Evolutionary conservation across 2,888 invertebrate species (phyloP).

Genomic region (Linyphia triangularis): DNA sequence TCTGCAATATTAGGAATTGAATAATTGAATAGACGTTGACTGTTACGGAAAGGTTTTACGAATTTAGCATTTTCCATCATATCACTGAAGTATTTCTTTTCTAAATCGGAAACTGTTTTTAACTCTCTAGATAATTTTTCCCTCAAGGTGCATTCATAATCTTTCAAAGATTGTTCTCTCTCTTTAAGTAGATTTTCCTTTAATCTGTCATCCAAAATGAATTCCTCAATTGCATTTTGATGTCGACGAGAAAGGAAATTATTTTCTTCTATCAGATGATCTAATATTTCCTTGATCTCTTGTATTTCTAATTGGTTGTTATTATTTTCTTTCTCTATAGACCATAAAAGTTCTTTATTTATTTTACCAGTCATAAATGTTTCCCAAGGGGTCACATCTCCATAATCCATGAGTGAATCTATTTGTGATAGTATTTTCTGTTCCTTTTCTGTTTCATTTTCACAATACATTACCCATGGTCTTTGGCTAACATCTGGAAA

Average conservation of each 20-base stretch:
- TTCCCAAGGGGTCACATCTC: not conserved
- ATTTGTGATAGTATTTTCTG: not conserved
- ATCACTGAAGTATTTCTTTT: constrained; percentile 15
- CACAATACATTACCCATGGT: not conserved
- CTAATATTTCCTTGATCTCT: not conserved
- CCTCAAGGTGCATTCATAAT: not conserved
- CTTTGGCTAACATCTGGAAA: not conserved
- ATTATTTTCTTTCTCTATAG: not conserved
- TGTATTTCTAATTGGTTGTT: not conserved
- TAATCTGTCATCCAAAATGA: constrained; percentile 29
- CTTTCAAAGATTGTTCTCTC: not conserved
- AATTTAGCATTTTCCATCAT: constrained; percentile 29
- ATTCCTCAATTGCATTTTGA: constrained; percentile 49
- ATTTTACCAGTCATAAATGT: not conserved
- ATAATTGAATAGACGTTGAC: constrained; percentile 35
- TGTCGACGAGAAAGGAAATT: not conserved
- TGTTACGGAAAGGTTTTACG: constrained; percentile 1
- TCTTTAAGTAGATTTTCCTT: not conserved
- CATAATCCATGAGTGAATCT: not conserved
- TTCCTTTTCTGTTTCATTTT: not conserved
- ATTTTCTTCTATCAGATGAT: constrained; percentile 21
- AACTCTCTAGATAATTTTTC: not conserved
- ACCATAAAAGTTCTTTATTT: not conserved
- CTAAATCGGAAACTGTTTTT: not conserved
- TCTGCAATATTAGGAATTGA: constrained; percentile 8